Conservation (phyloP, 2,113 vertebrate species). For the Tretioscincus oriximinensis region DNA sequence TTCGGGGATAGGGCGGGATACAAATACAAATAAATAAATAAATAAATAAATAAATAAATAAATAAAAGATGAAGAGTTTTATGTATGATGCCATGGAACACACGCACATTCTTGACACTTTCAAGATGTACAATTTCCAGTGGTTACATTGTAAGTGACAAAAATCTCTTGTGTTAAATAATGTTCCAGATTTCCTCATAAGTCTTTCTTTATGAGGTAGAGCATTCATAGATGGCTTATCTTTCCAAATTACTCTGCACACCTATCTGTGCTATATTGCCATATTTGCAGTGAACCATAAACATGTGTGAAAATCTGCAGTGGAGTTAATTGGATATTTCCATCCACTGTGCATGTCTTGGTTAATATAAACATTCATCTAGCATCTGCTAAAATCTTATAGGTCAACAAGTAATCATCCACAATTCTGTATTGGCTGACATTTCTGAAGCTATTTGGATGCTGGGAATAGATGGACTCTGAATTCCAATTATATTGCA, state of each 20-base stretch:
- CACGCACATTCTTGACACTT: too few relatives aligned
- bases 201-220: too few relatives aligned
- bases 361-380: constrained; percentile 49
- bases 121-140: not conserved
- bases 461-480: constrained; percentile 33
- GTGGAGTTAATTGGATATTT: constrained; percentile 60
- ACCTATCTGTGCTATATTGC: not conserved
- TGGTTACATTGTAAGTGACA: too few relatives aligned
- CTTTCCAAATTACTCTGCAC: constrained; percentile 19
- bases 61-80: too few relatives aligned
- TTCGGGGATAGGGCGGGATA: too few relatives aligned
- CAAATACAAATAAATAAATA: too few relatives aligned
- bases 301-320: not conserved
- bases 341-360: constrained; percentile 52
- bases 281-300: not conserved
- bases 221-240: not conserved
- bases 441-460: constrained; percentile 55
- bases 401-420: constrained; percentile 59
- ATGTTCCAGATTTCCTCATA: not conserved
- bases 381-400: constrained; percentile 55
- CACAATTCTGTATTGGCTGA: constrained; percentile 40
- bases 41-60: too few relatives aligned
- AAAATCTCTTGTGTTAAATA: not conserved
- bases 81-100: too few relatives aligned
- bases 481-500: constrained; percentile 35